Evolutionary conservation across 2,888 invertebrate species (phyloP).

Genomic region (Caenorhabditis sp.): DNA sequence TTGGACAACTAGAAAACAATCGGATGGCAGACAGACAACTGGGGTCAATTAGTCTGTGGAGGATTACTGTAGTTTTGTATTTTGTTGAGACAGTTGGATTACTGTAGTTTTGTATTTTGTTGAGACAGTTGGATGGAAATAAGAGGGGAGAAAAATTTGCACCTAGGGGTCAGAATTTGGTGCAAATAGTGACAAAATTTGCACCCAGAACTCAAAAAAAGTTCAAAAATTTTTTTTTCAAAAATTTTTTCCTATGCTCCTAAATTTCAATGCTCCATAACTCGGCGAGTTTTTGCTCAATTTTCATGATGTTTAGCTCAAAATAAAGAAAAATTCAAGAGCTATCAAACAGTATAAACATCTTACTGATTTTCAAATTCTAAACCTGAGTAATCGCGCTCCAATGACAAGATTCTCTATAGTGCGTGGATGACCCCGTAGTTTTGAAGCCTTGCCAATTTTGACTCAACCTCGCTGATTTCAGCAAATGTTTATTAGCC

Average conservation of each 20-base stretch:
- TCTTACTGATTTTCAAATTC: background rate
- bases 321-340: background rate
- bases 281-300: background rate
- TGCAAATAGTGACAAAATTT: background rate
- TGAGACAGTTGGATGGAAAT: background rate
- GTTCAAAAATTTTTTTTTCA: too few relatives aligned
- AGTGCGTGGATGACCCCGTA: too few relatives aligned
- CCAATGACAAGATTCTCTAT: background rate
- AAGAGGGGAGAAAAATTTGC: background rate
- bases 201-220: background rate
- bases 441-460: too few relatives aligned
- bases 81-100: background rate
- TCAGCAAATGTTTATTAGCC: too few relatives aligned
- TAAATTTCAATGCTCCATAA: background rate
- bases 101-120: conserved; percentile 19
- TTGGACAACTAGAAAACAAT: conserved; percentile 20
- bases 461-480: too few relatives aligned
- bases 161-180: background rate
- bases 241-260: too few relatives aligned
- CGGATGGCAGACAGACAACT: background rate
- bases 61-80: conserved; percentile 19
- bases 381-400: background rate
- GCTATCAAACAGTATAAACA: background rate
- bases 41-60: background rate
- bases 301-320: background rate